phyloP scores from a whole-genome alignment of 2,113 vertebrate species.

The Colinus virginianus region DNA sequence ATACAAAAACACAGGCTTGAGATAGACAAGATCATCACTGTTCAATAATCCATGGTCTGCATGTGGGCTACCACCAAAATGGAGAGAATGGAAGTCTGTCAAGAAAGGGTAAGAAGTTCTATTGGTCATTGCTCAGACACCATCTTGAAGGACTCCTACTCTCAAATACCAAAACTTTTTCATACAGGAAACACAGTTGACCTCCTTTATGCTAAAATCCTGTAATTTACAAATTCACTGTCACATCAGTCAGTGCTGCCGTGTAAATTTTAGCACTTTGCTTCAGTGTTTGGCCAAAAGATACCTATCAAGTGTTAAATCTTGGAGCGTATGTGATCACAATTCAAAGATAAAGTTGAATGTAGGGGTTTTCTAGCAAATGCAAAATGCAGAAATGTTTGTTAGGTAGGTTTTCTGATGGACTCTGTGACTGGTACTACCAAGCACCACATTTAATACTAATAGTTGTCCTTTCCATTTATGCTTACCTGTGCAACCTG shows the following conservation, averaged over 20 bases:
- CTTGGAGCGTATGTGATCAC: not conserved
- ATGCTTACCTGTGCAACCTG: too few relatives aligned
- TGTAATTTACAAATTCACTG: not conserved
- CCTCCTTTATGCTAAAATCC: not conserved
- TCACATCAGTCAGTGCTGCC: fast-evolving
- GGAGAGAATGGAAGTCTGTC: not conserved
- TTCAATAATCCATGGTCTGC: not conserved
- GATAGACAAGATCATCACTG: not conserved
- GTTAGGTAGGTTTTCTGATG: not conserved
- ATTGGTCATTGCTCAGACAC: not conserved
- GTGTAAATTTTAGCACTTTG: not conserved
- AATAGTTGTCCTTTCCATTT: not conserved
- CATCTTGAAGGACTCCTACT: not conserved
- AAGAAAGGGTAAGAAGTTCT: not conserved
- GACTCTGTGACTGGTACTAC: not conserved
- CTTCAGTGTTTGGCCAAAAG: not conserved
- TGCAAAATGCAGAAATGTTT: not conserved
- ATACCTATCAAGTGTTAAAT: not conserved
- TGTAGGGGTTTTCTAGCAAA: not conserved
- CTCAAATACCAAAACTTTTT: not conserved
- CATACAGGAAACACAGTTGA: not conserved
- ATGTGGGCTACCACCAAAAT: not conserved
- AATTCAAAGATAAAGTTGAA: not conserved
- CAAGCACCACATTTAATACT: fast-evolving
- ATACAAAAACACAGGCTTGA: not conserved